phyloP scores from a whole-genome alignment of 2,113 vertebrate genomes.

The Helogale parvula region DNA sequence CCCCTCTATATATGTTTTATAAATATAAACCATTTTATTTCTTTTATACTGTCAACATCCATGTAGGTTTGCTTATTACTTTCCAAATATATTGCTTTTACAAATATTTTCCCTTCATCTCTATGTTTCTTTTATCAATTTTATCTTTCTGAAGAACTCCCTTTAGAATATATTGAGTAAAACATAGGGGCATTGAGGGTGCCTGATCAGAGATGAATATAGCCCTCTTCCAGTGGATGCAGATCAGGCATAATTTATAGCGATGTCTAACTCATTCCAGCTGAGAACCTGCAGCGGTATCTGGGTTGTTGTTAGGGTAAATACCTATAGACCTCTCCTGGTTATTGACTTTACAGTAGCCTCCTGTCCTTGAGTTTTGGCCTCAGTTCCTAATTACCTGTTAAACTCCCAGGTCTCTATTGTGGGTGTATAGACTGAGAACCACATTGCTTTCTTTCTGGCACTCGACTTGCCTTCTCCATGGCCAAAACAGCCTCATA shows the following conservation, averaged over 20 bases:
- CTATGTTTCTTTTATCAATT: background rate
- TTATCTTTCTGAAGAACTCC: background rate
- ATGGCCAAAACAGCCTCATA: background rate
- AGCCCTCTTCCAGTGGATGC: background rate
- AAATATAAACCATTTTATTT: background rate
- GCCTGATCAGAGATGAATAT: background rate
- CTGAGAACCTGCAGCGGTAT: background rate
- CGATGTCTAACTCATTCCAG: background rate
- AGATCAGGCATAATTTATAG: background rate
- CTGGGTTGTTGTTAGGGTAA: background rate
- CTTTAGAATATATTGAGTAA: background rate
- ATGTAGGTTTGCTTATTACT: background rate
- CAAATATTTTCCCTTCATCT: background rate
- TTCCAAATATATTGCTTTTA: background rate
- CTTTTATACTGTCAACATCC: background rate
- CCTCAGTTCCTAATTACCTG: background rate
- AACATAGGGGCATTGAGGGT: background rate
- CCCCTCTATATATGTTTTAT: background rate
- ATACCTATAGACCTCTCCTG: background rate
- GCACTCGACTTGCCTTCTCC: background rate
- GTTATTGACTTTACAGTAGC: background rate
- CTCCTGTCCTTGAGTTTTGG: background rate
- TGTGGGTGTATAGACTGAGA: background rate
- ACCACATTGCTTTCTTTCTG: background rate
- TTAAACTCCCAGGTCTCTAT: background rate